Evolutionary conservation across 2,113 vertebrate genomes (phyloP).

Genomic region (Leucopternis melanops): DNA sequence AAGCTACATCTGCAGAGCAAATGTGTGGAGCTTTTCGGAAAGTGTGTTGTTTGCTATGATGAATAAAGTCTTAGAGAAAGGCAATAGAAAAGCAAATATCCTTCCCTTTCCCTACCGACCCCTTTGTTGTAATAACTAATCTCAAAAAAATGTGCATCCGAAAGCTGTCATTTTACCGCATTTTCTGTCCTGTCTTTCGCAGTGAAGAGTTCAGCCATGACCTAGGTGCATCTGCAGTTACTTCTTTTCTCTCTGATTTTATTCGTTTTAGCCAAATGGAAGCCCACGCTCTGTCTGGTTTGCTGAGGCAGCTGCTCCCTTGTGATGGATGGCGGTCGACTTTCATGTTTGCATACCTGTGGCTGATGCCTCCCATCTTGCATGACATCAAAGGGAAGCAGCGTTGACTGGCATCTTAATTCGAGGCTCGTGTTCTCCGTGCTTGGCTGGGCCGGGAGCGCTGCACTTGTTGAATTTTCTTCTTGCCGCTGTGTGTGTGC

Average conservation of each 20-base stretch:
- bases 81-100: not conserved
- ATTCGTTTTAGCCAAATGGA: slow-evolving; percentile 13
- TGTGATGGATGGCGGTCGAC: not conserved
- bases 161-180: not conserved
- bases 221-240: not conserved
- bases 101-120: not conserved
- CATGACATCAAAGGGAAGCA: slow-evolving; percentile 31
- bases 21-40: not conserved
- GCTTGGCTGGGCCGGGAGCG: not conserved
- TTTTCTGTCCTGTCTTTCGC: not conserved
- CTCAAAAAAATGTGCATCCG: not conserved
- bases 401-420: not conserved
- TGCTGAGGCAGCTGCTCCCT: not conserved
- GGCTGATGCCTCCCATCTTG: slow-evolving; percentile 9
- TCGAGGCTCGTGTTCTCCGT: not conserved
- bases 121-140: not conserved
- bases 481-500: rapidly evolving
- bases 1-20: slow-evolving; percentile 12
- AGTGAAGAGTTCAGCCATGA: not conserved
- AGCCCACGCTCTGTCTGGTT: not conserved
- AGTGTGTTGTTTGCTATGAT: rapidly evolving
- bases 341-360: slow-evolving; percentile 39
- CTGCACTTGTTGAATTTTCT: not conserved
- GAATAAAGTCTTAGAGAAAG: not conserved
- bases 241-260: not conserved